Evolutionary conservation across 2,888 invertebrate species (phyloP), one percentile per base, ranked within the genome.

Genomic region (Thymelicus lineola): DNA sequence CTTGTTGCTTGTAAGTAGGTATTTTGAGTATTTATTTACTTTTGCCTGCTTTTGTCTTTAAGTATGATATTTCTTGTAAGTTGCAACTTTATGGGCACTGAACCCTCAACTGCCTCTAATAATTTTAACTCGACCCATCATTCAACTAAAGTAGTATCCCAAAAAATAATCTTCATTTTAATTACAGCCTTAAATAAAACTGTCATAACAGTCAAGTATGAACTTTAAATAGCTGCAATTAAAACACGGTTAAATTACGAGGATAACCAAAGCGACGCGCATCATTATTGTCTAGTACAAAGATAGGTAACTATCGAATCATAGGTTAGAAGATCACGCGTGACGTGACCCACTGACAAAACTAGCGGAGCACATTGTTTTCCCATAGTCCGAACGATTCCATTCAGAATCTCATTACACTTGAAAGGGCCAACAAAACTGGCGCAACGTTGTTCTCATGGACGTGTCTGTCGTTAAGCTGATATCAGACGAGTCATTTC

Each of bases 401-500:
- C 91, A 93, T 93, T 93, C 90, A 91, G 91, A 93, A 91, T 91
- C 92, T 90, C 91, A 93, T 93, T 92, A 93, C 90, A 89, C 85
- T 89, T 84, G 87, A 88, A 91, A 91, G 88, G 87, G 87, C 82
- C 84, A 88, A 92, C 90, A 91, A 88, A 92, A 90, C 91, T 90
- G 89, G 91, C 88, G 88, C 92, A 91, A 90, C 84, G 84, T 81
- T 81, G 86, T 91, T 93, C 93, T 92, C 92, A 91, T 93, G 93
- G 87, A 91, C 92, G 91, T 91, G 92, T 91, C 89, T 89, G 89
- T 93, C 92, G 92, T 92, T 92, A n/a, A n/a, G n/a, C n/a, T n/a
- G n/a, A n/a, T n/a, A n/a, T n/a, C n/a, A n/a, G n/a, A n/a, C n/a
- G n/a, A n/a, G n/a, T n/a, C n/a, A n/a, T n/a, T n/a, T n/a, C n/a